These are phyloP conservation scores for Borostomias antarcticus DNA, from an alignment of 2,797 vertebrate genomes.

Conservation along the genomic window DNA sequence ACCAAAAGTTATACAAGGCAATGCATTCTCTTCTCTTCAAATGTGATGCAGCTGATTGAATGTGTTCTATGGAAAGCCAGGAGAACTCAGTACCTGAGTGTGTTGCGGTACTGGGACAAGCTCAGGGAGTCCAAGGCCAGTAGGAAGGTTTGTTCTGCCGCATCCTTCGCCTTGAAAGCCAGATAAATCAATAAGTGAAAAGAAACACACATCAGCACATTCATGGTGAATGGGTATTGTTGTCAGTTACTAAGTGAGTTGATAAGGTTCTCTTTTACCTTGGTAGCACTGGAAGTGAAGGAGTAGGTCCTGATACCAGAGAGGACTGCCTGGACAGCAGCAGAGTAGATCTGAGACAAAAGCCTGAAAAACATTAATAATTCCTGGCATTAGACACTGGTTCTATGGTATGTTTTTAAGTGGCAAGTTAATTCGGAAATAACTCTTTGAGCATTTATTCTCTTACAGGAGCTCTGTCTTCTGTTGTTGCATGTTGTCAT, in stretches of 20 bases:
- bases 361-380: slow-evolving; percentile 66
- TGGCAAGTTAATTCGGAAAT: no score
- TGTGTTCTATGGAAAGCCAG: background rate
- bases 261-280: slow-evolving; percentile 72
- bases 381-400: no score
- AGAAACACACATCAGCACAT: slow-evolving; percentile 7
- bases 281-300: slow-evolving; percentile 81
- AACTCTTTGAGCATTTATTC: background rate
- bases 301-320: slow-evolving; percentile 92
- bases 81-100: slow-evolving; percentile 80
- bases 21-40: no score
- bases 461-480: slow-evolving; percentile 88
- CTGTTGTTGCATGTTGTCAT: slow-evolving; percentile 72
- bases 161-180: slow-evolving; percentile 87
- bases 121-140: slow-evolving; percentile 76
- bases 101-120: slow-evolving; percentile 80
- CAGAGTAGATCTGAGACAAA: slow-evolving; percentile 91
- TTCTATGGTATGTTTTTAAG: background rate
- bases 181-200: no score
- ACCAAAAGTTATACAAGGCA: no score
- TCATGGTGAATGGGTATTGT: no score
- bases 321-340: slow-evolving; percentile 89
- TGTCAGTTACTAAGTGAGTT: background rate
- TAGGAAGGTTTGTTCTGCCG: slow-evolving; percentile 84
- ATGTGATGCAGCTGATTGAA: no score